These are phyloP conservation scores for Poeciliopsis gracilis DNA, from an alignment of 2,797 vertebrate genomes.

Conservation along the genomic window DNA sequence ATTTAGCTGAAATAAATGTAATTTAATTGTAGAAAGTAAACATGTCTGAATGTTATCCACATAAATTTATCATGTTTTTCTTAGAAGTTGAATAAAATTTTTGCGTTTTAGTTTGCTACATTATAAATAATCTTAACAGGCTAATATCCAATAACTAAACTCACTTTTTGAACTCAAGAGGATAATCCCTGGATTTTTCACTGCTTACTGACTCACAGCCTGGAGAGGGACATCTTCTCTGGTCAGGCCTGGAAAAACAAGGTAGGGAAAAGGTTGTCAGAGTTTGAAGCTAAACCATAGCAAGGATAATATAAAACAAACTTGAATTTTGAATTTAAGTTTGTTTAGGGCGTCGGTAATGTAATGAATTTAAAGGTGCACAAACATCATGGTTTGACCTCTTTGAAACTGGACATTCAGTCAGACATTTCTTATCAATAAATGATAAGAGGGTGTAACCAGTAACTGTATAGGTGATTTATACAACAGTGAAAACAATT, in stretches of 20 bases:
- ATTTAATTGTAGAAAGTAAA: background rate
- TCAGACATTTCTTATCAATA: background rate
- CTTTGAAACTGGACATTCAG: background rate
- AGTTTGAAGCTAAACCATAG: background rate
- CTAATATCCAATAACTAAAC: too few relatives aligned
- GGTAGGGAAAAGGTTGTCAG: background rate
- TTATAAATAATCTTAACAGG: background rate
- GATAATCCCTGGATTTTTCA: background rate
- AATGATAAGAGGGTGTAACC: background rate
- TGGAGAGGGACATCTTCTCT: background rate
- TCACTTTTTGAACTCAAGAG: slow-evolving; percentile 3
- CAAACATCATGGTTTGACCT: background rate
- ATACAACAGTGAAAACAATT: background rate
- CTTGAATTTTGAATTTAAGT: background rate
- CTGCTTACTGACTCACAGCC: background rate
- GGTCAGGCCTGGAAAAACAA: background rate
- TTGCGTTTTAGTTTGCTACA: background rate
- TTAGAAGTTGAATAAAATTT: background rate
- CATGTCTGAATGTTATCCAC: background rate
- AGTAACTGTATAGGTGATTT: background rate
- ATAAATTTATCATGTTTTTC: background rate
- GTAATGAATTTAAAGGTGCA: too few relatives aligned
- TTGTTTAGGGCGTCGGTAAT: background rate
- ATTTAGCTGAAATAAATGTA: background rate
- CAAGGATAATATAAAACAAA: background rate